Conservation (phyloP, 2,888 invertebrate species). For the Nasonovia ribisnigri region DNA sequence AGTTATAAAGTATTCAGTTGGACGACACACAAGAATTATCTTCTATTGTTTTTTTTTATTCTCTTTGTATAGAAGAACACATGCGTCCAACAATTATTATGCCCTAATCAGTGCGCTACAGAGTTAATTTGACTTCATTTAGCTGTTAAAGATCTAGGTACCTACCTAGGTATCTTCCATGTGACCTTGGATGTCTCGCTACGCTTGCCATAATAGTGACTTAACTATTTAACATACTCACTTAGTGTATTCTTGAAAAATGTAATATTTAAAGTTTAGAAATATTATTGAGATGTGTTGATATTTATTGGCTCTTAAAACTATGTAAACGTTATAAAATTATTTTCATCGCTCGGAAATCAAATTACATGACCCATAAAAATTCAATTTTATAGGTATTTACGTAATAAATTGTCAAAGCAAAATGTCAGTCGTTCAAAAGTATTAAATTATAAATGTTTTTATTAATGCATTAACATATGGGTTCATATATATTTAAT, state of each 20-base stretch:
- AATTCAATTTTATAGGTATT: not conserved
- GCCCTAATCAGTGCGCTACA: not conserved
- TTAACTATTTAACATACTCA: not conserved
- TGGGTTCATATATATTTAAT: not conserved
- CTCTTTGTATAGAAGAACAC: not conserved
- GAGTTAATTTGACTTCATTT: slow-evolving; percentile 9
- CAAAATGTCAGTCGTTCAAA: not conserved
- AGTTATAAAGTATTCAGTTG: not conserved
- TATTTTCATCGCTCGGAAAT: not conserved
- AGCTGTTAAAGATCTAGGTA: not conserved
- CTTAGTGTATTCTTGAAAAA: not conserved
- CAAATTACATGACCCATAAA: not conserved
- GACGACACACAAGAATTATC: not conserved
- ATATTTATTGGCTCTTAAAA: not conserved
- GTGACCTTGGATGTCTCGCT: not conserved
- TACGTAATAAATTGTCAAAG: not conserved
- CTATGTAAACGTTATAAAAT: not conserved
- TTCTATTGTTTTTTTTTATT: not conserved
- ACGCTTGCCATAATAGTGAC: not conserved
- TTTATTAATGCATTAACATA: not conserved
- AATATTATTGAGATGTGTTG: not conserved
- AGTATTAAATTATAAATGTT: not conserved
- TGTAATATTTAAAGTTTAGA: not conserved
- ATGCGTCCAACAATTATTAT: not conserved
- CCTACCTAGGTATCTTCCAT: not conserved